A percentile compares a stretch with the other conserved stretches of the same genome.
Conservation (phyloP, 2,113 vertebrate species). For the Panurus biarmicus region DNA sequence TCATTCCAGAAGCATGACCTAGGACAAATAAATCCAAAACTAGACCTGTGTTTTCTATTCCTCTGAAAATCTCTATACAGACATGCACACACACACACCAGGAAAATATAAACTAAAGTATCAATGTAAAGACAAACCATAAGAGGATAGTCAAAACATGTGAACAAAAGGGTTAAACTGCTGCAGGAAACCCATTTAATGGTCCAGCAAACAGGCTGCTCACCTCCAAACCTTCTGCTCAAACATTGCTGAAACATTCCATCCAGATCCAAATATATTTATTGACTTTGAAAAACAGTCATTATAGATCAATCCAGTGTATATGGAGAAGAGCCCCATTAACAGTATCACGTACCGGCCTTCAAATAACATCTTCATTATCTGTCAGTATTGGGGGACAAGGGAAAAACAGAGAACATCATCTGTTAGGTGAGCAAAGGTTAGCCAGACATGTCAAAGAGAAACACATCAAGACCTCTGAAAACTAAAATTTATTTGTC, state of each 20-base stretch:
- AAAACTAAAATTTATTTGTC: neutral
- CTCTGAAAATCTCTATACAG: neutral
- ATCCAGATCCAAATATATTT: conserved; percentile 89
- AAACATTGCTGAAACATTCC: conserved; percentile 87
- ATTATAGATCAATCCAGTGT: conserved; percentile 96
- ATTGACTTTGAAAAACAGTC: conserved; percentile 98
- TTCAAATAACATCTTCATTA: conserved; percentile 89
- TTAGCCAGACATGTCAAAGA: neutral
- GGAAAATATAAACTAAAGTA: neutral
- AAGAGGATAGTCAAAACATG: neutral
- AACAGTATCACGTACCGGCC: conserved; percentile 93
- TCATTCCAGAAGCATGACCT: neutral
- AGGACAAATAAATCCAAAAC: neutral
- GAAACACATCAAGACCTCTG: neutral
- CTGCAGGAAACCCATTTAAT: neutral
- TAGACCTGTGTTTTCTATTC: neutral
- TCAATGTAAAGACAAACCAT: neutral
- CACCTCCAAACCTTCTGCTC: conserved; percentile 65
- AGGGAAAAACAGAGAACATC: neutral
- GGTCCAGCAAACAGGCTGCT: conserved; percentile 33
- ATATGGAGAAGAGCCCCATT: conserved; percentile 95
- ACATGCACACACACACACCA: neutral
- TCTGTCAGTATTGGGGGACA: conserved; percentile 59
- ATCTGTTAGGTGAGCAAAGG: neutral
- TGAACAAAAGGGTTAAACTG: neutral